Base-by-base conservation (phyloP, 2,888 invertebrate genomes). In the Clanis bilineata region DNA sequence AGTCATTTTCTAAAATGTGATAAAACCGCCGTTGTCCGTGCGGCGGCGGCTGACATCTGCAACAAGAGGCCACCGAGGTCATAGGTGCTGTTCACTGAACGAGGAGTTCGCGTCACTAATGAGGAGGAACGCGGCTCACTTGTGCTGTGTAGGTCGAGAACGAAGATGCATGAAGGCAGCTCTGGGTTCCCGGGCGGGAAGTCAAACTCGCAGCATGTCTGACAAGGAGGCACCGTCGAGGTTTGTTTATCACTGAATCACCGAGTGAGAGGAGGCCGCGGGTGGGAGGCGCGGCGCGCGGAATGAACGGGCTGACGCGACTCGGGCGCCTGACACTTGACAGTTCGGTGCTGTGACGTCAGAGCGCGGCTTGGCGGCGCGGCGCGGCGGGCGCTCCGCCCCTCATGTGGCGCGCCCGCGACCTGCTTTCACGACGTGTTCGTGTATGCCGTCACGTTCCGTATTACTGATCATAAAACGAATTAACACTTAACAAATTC, bases 1-100 rank as follows among this genome's bases (percentile, higher is more conserved):
- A 91, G 91, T 91, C 91, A 92, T 92, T 91, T 90, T 91, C 91
- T 80, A 92, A 83, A 81, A 89, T 91, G 76, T 91, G 90, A 88
- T 90, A 90, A 82, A 89, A 90, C 80, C 90, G 90, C 88, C 91
- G 86, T 77, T 81, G 83, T 80, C 80, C 83, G 82, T 90, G 88
- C 86, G 89, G 88, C 79, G 86, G 86, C 79, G 88, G 90, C 79
- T 89, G 89, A 85, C 90, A 90, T 90, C 88, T 90, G 90, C 80
- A 88, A 90, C 80, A 80, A 81, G 76, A 85, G 78, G 77, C 80
- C 84, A 80, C 80, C 83, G 88, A 85, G 87, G 88, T 90, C 90
- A 90, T 85, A 74, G 74, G 79, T 76, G 74, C 74, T 68, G 63
- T 69, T 69, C 74, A 64, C 57, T 56, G 60, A 57, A 58, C 60